Conservation (phyloP, 2,888 invertebrate species). For the Oligia strigilis region DNA sequence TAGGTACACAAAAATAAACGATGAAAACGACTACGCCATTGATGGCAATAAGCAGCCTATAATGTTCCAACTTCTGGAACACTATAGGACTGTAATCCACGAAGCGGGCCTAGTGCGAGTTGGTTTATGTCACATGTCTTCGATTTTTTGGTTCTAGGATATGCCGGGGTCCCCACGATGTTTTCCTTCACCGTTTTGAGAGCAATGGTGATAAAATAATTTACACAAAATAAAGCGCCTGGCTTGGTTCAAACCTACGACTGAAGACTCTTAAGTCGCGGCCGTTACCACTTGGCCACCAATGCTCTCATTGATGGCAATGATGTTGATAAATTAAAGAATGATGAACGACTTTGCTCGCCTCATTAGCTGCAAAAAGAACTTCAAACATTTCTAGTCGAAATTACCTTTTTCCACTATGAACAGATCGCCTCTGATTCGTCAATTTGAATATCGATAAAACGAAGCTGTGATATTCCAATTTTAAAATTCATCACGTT, state of each 20-base stretch:
- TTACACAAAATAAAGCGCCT: neutral
- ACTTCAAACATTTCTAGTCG: constrained; percentile 39
- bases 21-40: neutral
- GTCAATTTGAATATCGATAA: constrained; percentile 82
- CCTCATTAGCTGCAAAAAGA: neutral
- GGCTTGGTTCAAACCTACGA: neutral
- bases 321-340: neutral
- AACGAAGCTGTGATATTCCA: constrained; percentile 75
- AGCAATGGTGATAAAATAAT: neutral
- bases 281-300: neutral
- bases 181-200: neutral
- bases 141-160: too few relatives aligned
- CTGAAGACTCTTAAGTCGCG: neutral
- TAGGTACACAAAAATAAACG: constrained; percentile 4
- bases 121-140: neutral
- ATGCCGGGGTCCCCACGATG: too few relatives aligned
- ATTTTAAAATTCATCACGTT: constrained; percentile 82
- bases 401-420: constrained; percentile 43
- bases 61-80: neutral
- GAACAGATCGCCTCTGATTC: constrained; percentile 73
- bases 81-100: neutral
- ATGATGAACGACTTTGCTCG: neutral
- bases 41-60: neutral
- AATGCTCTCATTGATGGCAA: neutral
- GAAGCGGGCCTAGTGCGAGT: neutral